A percentile compares a stretch with the other conserved stretches of the same genome.
phyloP scores from a whole-genome alignment of 2,797 vertebrate species.

The Acanthornis magna region DNA sequence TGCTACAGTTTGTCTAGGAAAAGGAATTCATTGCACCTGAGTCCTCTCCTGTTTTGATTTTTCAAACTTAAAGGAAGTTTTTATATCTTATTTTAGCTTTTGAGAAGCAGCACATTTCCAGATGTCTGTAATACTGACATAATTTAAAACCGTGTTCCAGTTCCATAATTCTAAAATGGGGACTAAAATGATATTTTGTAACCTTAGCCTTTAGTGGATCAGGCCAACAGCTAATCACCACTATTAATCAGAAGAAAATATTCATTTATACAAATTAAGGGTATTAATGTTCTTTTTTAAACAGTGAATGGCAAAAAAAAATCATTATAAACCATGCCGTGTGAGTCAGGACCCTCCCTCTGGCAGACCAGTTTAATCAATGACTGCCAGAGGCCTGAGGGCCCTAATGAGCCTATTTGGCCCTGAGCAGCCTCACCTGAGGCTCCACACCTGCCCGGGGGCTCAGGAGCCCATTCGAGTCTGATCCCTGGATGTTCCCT shows the following conservation, averaged over 20 bases:
- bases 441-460: neutral
- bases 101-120: neutral
- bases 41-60: neutral
- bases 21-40: rapidly evolving
- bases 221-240: neutral
- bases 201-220: neutral
- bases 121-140: neutral
- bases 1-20: too few species aligned
- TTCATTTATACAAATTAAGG: neutral
- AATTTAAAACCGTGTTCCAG: neutral
- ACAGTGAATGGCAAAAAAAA: neutral
- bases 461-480: neutral
- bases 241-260: neutral
- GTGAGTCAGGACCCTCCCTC: neutral
- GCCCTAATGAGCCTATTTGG: neutral
- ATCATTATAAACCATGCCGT: rapidly evolving
- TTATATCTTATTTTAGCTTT: neutral
- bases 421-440: neutral
- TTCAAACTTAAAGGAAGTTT: neutral
- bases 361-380: neutral
- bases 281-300: neutral
- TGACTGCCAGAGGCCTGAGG: neutral
- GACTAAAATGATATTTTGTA: neutral
- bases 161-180: neutral
- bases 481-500: neutral